These are phyloP conservation scores for Corvus hawaiiensis DNA, from an alignment of 2,113 vertebrate genomes.

Conservation along the genomic window DNA sequence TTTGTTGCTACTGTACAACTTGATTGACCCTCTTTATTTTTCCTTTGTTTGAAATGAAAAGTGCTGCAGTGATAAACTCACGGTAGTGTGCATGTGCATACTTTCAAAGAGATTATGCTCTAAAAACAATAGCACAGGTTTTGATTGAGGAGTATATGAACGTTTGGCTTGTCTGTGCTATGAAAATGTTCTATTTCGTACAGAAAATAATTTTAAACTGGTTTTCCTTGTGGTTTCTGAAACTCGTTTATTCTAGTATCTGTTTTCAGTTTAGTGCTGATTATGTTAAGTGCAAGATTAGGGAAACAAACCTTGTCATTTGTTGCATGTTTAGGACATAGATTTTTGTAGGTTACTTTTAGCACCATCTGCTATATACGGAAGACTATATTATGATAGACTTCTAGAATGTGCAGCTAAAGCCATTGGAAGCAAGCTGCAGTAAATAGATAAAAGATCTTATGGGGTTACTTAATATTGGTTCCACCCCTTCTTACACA, in stretches of 20 bases:
- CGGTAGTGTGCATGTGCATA: neutral
- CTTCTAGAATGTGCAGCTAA: neutral
- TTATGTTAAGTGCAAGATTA: neutral
- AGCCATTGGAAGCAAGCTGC: neutral
- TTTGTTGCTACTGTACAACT: neutral
- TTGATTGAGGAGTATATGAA: neutral
- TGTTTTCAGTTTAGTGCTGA: neutral
- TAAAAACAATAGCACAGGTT: neutral
- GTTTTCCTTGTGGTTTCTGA: slow-evolving; percentile 26
- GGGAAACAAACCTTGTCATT: neutral
- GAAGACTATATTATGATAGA: neutral
- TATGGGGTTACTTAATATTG: neutral
- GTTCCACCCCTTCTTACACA: neutral
- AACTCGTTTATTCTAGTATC: slow-evolving; percentile 19
- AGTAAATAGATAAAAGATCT: neutral
- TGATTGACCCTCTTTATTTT: neutral
- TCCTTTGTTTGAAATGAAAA: neutral
- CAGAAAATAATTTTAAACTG: slow-evolving; percentile 16
- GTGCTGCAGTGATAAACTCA: neutral
- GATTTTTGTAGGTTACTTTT: neutral
- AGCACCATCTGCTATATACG: neutral
- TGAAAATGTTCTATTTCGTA: neutral
- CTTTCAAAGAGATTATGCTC: neutral
- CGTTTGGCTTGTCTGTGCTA: neutral
- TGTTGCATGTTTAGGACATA: neutral